Base-by-base conservation (phyloP, 2,797 vertebrate genomes). In the Dermochelys coriacea region DNA sequence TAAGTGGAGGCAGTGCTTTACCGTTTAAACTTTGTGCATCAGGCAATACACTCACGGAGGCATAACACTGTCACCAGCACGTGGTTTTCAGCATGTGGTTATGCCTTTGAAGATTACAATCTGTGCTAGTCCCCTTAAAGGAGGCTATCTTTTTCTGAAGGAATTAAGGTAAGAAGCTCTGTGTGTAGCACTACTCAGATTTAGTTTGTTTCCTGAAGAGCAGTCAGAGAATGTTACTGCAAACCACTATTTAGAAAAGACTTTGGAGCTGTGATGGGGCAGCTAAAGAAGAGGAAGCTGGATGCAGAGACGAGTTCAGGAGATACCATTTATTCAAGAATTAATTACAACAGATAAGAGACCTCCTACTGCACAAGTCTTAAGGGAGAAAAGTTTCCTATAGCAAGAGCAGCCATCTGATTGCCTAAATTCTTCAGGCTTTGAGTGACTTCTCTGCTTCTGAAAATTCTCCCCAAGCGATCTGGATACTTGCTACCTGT, bases 81-180 rank as follows among this genome's bases (percentile, higher is more conserved):
- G 4, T 59, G 12, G 14, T 57, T 57, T 93, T 85, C 41, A 93
- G 82, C 57, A 61, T 11, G 64, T 34, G 49, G 64, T 74, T 68
- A n/a, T 57, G 31, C 45, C 92, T 93, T 50, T 74, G 61, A 74
- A 59, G 78, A 84, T 2, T 3, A 68, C 68, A 89, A 75, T 50
- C 41, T 89, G n/a, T 31, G 45, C 21, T 2, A 85, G 75, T 51
- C 3, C 54, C 29, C 52, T 68, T 52, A 79, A 41, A 94, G 87
- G 74, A 88, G 59, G 59, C 45, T 94, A 45, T 86, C 50, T 51
- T 93, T 81, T 93, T 93, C 87, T 77, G n/a, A 47, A 94, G 77
- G 47, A 54, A 84, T 59, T 87, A 50, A 80, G 31, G 8, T 11
- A 21, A 5, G 87, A 93, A 29, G 41, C 54, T 89, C 25, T 37